phyloP scores from a whole-genome alignment of 2,797 vertebrate genomes.

The Eulemur rubriventer region DNA sequence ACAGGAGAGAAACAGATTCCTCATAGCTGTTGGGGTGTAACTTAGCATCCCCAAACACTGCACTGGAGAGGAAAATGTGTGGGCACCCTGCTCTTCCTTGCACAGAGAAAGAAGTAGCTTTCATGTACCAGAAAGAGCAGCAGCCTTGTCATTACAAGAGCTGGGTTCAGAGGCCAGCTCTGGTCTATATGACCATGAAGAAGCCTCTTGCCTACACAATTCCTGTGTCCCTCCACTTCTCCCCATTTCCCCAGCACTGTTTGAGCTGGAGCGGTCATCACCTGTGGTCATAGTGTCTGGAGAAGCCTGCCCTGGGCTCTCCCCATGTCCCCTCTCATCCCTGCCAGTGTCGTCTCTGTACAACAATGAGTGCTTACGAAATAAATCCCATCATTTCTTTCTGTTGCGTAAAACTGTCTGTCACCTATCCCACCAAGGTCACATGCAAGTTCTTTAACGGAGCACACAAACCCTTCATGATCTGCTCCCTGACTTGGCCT shows the following conservation, averaged over 20 bases:
- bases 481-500: background rate
- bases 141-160: background rate
- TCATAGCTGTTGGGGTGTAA: fast-evolving
- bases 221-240: background rate
- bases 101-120: background rate
- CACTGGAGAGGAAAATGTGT: background rate
- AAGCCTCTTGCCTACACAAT: background rate
- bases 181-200: background rate
- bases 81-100: too few species aligned
- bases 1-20: background rate
- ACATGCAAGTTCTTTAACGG: background rate
- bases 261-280: background rate
- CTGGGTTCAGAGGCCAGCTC: background rate
- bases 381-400: background rate
- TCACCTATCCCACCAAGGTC: too few species aligned
- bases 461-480: fast-evolving
- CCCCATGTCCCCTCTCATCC: background rate
- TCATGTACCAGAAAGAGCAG: background rate
- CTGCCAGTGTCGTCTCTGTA: background rate
- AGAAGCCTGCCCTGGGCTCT: background rate
- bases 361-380: background rate
- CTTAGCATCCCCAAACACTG: background rate
- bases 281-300: too few species aligned
- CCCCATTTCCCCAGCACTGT: background rate
- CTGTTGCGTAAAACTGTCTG: background rate